Percentiles rank a stretch among this genome's conserved stretches.
phyloP scores from a whole-genome alignment of 2,888 invertebrate species.

The Rosalia funebris region DNA sequence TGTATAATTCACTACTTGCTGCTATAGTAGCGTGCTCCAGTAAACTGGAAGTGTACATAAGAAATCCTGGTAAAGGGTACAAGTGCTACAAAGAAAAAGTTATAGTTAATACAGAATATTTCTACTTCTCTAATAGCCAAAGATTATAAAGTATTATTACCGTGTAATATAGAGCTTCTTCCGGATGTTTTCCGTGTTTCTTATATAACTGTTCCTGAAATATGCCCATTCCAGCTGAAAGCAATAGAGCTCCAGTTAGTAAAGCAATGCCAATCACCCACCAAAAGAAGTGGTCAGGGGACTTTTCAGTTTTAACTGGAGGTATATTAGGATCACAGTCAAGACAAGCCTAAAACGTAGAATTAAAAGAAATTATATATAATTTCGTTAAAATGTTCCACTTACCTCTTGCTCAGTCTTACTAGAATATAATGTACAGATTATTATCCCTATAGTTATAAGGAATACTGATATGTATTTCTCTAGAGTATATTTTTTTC shows the following conservation, averaged over 20 bases:
- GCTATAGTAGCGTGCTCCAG: conserved; percentile 80
- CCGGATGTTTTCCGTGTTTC: conserved; percentile 89
- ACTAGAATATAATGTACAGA: conserved; percentile 89
- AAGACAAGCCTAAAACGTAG: conserved; percentile 50
- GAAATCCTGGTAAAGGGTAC: conserved; percentile 89
- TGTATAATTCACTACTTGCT: conserved; percentile 70
- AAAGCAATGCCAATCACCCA: conserved; percentile 80
- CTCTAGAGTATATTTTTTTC: conserved; percentile 80
- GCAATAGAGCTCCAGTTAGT: conserved; percentile 86
- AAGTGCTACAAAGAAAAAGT: conserved; percentile 74
- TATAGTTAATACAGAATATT: conserved; percentile 1
- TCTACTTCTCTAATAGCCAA: not conserved
- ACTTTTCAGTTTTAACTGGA: conserved; percentile 60
- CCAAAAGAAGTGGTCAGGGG: conserved; percentile 71
- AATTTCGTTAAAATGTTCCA: conserved; percentile 9
- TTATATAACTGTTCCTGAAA: conserved; percentile 90
- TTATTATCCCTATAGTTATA: conserved; percentile 91
- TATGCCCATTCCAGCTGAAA: conserved; percentile 92
- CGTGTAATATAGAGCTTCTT: conserved; percentile 87
- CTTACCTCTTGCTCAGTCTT: conserved; percentile 62
- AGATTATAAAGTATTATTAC: too few species aligned
- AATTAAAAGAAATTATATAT: conserved; percentile 1
- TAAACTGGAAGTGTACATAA: conserved; percentile 82
- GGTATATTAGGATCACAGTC: conserved; percentile 60
- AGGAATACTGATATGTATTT: conserved; percentile 93